phyloP scores from a whole-genome alignment of 2,113 vertebrate genomes.

The Python bivittatus region DNA sequence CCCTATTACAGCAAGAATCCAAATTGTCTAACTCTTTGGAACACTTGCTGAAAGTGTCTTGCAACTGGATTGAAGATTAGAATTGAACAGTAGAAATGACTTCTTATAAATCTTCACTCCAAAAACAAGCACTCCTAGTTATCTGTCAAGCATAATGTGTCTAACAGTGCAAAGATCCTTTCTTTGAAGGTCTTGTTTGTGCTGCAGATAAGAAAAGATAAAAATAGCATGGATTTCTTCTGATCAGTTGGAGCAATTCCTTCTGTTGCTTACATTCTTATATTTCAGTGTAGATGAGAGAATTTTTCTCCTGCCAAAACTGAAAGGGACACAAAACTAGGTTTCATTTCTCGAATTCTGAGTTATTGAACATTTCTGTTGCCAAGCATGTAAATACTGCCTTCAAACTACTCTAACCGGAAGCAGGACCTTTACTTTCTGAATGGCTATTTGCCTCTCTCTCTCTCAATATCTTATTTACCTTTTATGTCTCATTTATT shows the following conservation, averaged over 20 bases:
- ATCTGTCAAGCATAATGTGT: background rate
- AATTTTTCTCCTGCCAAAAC: background rate
- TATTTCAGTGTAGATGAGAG: background rate
- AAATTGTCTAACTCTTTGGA: conserved; percentile 9
- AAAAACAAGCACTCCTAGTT: background rate
- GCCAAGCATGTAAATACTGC: background rate
- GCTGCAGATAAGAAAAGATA: background rate
- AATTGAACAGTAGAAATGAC: background rate
- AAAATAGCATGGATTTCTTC: background rate
- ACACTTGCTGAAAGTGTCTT: background rate
- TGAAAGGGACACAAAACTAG: background rate
- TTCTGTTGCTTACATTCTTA: background rate
- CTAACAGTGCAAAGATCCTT: background rate
- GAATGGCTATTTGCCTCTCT: background rate
- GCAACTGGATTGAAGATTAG: background rate
- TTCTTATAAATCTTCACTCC: background rate
- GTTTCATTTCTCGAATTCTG: background rate
- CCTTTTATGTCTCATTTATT: background rate
- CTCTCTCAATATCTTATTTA: background rate
- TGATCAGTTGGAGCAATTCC: background rate
- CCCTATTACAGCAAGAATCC: background rate
- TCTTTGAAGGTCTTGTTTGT: background rate
- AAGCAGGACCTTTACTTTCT: background rate
- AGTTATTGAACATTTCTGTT: background rate
- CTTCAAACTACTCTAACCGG: background rate